Evolutionary conservation across 2,113 vertebrate genomes (phyloP), one percentile per base, ranked within the genome.

Genomic region (Opisthocomus hoazin): DNA sequence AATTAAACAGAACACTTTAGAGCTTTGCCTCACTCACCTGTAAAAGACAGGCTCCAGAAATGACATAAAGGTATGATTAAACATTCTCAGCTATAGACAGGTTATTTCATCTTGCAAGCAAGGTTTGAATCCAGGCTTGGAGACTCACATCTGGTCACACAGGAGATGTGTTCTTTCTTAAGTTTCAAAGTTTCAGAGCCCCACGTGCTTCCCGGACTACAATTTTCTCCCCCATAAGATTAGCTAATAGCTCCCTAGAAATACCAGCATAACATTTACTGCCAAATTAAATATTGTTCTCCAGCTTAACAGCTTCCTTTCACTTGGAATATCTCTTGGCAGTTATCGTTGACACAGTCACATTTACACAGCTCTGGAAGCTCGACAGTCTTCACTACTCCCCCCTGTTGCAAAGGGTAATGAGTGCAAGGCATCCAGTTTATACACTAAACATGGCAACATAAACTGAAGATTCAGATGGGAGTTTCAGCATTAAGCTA

Each of bases 271-370:
- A 27, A 64, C 60, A 77, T 29, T 64, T 36, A 84, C 37, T 81
- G 60, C 60, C 89, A 94, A 95, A 91, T 87, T 84, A 80, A 84
- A 84, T 34, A 86, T 3, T 73, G 12, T 50, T 87, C 36, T 82
- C n/a, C 41, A 93, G 21, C 30, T 65, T 70, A 80, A 89, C 68
- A 77, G 66, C 32, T 74, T 87, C 45, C 80, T 84, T 92, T 94
- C 37, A 45, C 54, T 53, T 39, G 15, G n/a, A 96, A 9, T 78
- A 79, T 24, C 45, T 82, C 75, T 76, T 39, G 66, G 36, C 80
- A 90, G 29, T 53, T 61, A 48, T 1, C 0, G 37, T 5, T 89
- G 63, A 77, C 53, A 32, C 0, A 0, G 30, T 39, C 41, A 41
- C 54, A 32, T 66, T 69, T 32, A 64, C 24, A 74, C 7, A 74